Base-by-base conservation (phyloP, 2,888 invertebrate species). In the Eledona agricola region DNA sequence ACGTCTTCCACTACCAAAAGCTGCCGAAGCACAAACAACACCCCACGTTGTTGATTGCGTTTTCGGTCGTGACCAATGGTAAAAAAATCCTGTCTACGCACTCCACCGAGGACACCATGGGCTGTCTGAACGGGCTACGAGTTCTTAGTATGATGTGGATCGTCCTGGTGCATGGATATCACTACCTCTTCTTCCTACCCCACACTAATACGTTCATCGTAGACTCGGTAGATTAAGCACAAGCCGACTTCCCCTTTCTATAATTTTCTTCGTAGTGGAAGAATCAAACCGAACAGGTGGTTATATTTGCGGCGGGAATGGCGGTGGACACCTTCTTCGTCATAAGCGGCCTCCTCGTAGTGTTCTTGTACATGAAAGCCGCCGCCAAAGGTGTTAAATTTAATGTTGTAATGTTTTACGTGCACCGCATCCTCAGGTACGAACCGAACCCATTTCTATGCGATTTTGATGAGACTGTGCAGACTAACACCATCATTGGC, bases 401-500 rank as follows among this genome's bases (percentile, higher is more conserved):
- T 7, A 19, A 17, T 10, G 3, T 42, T 15, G 22, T 22, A 1
- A 31, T 42, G 31, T 42, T 31, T 9, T 42, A 42, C 42, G 5
- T 42, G 7, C 42, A 42, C 15, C 16, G 42, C 4, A 28, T 42
- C 22, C 5, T 38, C 1, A 38, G 38, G 38, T 38, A 1, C 13
- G 2, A 23, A 22, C n/a, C n/a, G 15, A 38, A 2, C n/a, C 2
- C 16, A 16, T 13, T 19, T 13, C n/a, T 38, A n/a, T n/a, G n/a
- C n/a, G n/a, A n/a, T 28, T 19, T 51, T 7, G 12, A 23, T 16
- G 13, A 19, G 19, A 19, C 7, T 28, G 53, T 5, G 22, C 47
- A 78, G 80, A 64, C 64, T 81, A 46, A 78, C 79, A 1, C 81
- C 82, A 4, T 72, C 79, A 0, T 72, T 80, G 42, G 73, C 73